These are phyloP conservation scores for Perdita meconis DNA, from an alignment of 2,888 invertebrate species.

Conservation along the genomic window DNA sequence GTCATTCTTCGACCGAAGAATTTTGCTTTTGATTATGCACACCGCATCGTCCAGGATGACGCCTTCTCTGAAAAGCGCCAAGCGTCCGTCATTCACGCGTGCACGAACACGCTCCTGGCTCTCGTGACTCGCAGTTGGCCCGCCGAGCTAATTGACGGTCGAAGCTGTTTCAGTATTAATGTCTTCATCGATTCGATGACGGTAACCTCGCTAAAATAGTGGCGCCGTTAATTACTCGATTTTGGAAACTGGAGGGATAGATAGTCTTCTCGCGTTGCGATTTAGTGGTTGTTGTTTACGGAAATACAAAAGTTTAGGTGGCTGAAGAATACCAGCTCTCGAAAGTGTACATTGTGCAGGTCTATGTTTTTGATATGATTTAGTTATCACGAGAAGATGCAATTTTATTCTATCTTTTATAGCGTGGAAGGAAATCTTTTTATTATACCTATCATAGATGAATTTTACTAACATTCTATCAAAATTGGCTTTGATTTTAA, in stretches of 20 bases:
- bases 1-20: slow-evolving; percentile 45
- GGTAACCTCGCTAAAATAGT: slow-evolving; percentile 2
- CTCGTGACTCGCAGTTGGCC: slow-evolving; percentile 35
- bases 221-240: neutral
- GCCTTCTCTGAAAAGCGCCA: slow-evolving; percentile 48
- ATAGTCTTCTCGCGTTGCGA: too few relatives aligned
- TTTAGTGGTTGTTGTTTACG: too few relatives aligned
- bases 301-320: too few relatives aligned
- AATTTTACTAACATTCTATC: too few relatives aligned
- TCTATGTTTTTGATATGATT: too few relatives aligned
- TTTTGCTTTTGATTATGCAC: slow-evolving; percentile 63
- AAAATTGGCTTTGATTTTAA: too few relatives aligned
- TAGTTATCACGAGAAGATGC: too few relatives aligned
- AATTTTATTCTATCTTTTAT: too few relatives aligned
- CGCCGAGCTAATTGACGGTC: slow-evolving; percentile 37
- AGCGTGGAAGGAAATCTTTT: too few relatives aligned
- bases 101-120: slow-evolving; percentile 30
- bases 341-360: too few relatives aligned
- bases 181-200: slow-evolving; percentile 36
- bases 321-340: too few relatives aligned
- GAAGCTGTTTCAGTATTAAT: slow-evolving; percentile 20
- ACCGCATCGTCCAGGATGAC: slow-evolving; percentile 52
- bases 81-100: slow-evolving; percentile 48
- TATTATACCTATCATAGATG: too few relatives aligned
- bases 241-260: neutral